Evolutionary conservation across 2,113 vertebrate genomes (phyloP).

Genomic region (Taurulus bubalis): DNA sequence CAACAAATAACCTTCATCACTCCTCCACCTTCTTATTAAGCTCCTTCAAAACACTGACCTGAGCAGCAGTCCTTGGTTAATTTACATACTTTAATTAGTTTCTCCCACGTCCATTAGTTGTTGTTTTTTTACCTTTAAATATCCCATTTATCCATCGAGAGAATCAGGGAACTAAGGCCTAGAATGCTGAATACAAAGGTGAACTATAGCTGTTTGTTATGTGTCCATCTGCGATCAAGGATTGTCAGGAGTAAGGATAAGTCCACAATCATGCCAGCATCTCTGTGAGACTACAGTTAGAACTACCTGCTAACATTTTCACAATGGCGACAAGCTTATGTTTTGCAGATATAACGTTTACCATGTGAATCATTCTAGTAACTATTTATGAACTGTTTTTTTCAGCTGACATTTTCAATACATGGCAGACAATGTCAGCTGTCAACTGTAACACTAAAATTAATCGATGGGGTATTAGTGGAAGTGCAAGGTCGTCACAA

Average conservation of each 20-base stretch:
- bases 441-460: background rate
- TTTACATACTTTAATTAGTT: slow-evolving; percentile 45
- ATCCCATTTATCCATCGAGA: slow-evolving; percentile 9
- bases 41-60: slow-evolving; percentile 35
- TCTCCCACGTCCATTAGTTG: slow-evolving; percentile 2
- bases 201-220: background rate
- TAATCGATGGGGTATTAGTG: background rate
- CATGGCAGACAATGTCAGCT: background rate
- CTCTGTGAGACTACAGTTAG: background rate
- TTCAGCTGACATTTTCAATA: background rate
- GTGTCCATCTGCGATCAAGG: slow-evolving; percentile 2
- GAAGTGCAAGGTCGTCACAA: background rate
- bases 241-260: background rate
- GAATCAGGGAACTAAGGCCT: slow-evolving; percentile 9
- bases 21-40: slow-evolving; percentile 28
- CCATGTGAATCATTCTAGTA: background rate
- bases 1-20: slow-evolving; percentile 40
- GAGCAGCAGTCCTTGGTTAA: slow-evolving; percentile 18
- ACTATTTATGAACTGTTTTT: background rate
- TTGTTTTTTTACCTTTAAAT: slow-evolving; percentile 4
- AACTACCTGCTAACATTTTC: background rate
- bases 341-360: background rate
- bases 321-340: background rate
- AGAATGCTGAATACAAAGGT: background rate
- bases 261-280: no score